These are phyloP conservation scores for Coronaproctus castanopsis DNA, from an alignment of 2,888 invertebrate species.

Conservation along the genomic window DNA sequence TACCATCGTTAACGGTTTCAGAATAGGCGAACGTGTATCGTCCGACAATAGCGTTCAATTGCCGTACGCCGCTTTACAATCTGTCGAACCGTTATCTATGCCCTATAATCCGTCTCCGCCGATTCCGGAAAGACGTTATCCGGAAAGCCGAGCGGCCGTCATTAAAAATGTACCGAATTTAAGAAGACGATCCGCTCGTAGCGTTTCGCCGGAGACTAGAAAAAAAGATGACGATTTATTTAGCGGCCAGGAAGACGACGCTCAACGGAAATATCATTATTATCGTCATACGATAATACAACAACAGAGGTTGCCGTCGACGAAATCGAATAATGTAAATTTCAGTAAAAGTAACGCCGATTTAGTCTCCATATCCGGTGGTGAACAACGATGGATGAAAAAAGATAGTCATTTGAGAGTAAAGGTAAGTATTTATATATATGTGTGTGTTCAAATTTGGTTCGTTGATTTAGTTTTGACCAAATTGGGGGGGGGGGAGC, in stretches of 20 bases:
- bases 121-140: neutral
- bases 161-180: slow-evolving; percentile 1
- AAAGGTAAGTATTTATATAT: slow-evolving; percentile 2
- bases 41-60: slow-evolving; percentile 10
- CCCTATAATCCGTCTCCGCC: slow-evolving; percentile 4
- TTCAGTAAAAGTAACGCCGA: slow-evolving; percentile 11
- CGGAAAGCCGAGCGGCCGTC: neutral
- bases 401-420: slow-evolving; percentile 1
- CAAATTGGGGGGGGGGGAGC: too few relatives aligned
- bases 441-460: neutral
- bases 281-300: slow-evolving; percentile 8
- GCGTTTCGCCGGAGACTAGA: slow-evolving; percentile 13
- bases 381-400: slow-evolving; percentile 7
- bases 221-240: neutral
- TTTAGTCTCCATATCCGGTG: slow-evolving; percentile 5
- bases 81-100: slow-evolving; percentile 9
- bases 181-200: slow-evolving; percentile 8
- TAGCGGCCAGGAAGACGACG: neutral
- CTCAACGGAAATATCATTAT: slow-evolving; percentile 1
- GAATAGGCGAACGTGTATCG: slow-evolving; percentile 25
- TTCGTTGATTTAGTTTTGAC: slow-evolving; percentile 1
- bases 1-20: slow-evolving; percentile 23
- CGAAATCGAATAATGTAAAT: neutral
- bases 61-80: slow-evolving; percentile 10
- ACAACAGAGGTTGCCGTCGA: neutral